Evolutionary conservation across 2,113 vertebrate genomes (phyloP).

Genomic region (Plecturocebus donacophilus): DNA sequence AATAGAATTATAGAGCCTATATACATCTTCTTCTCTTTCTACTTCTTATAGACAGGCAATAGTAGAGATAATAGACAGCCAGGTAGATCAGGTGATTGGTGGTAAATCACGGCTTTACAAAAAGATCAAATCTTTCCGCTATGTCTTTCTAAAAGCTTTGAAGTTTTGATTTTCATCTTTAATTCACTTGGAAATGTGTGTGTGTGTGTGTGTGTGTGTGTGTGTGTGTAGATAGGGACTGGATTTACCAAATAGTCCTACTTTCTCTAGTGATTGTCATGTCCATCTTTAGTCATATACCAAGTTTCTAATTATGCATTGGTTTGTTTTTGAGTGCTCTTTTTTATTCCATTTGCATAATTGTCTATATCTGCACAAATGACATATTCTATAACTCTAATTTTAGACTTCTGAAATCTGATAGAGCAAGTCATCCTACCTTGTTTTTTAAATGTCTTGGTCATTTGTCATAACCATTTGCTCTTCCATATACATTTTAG

Average conservation of each 20-base stretch:
- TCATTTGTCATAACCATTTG: not conserved
- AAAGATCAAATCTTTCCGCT: not conserved
- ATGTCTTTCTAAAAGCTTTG: not conserved
- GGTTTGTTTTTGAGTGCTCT: not conserved
- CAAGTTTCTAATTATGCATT: not conserved
- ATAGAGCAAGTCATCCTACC: not conserved
- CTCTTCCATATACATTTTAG: not conserved
- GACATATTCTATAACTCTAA: not conserved
- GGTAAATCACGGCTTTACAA: not conserved
- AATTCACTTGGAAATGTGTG: not conserved
- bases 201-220: not conserved
- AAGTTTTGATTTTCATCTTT: slow-evolving; percentile 23
- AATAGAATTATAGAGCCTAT: not conserved
- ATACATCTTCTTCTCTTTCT: not conserved
- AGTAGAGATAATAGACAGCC: not conserved
- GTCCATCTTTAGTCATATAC: not conserved
- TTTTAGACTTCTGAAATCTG: not conserved
- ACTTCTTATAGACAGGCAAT: not conserved
- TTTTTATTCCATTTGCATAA: not conserved
- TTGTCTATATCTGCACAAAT: not conserved
- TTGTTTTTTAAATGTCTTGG: not conserved
- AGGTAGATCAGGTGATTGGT: not conserved
- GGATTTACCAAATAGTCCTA: not conserved
- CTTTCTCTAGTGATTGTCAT: not conserved
- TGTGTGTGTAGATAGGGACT: not conserved